phyloP scores from a whole-genome alignment of 2,888 invertebrate genomes.

The Mythimna vitellina region DNA sequence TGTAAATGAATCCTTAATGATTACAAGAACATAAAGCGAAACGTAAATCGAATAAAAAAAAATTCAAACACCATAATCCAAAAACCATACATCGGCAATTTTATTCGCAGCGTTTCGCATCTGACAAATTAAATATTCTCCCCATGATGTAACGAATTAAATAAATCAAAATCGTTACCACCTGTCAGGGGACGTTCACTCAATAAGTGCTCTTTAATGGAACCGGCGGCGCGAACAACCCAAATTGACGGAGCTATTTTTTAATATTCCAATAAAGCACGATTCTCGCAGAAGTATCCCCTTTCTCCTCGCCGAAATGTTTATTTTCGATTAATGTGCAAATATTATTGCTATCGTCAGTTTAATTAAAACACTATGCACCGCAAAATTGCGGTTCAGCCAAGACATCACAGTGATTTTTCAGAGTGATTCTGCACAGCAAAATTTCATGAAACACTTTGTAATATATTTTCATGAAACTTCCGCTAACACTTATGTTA shows the following conservation, averaged over 20 bases:
- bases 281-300: slow-evolving; percentile 42
- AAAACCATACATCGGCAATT: slow-evolving; percentile 48
- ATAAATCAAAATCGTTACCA: slow-evolving; percentile 75
- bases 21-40: neutral
- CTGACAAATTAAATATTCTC: slow-evolving; percentile 72
- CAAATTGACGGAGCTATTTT: slow-evolving; percentile 61
- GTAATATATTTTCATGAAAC: slow-evolving; percentile 35
- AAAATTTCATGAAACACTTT: slow-evolving; percentile 46
- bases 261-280: slow-evolving; percentile 59
- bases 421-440: slow-evolving; percentile 27
- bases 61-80: slow-evolving; percentile 20
- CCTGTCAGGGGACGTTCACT: slow-evolving; percentile 69
- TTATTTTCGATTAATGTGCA: slow-evolving; percentile 57
- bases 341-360: slow-evolving; percentile 44
- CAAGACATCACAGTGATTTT: slow-evolving; percentile 46
- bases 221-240: slow-evolving; percentile 64
- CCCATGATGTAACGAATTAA: slow-evolving; percentile 70
- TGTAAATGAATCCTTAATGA: neutral
- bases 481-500: slow-evolving; percentile 26
- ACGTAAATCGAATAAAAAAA: neutral
- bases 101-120: slow-evolving; percentile 57
- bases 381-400: slow-evolving; percentile 42
- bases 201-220: slow-evolving; percentile 74
- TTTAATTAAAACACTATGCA: slow-evolving; percentile 55
- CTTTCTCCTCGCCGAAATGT: slow-evolving; percentile 26